phyloP scores from a whole-genome alignment of 2,113 vertebrate species.

The Axis porcinus region DNA sequence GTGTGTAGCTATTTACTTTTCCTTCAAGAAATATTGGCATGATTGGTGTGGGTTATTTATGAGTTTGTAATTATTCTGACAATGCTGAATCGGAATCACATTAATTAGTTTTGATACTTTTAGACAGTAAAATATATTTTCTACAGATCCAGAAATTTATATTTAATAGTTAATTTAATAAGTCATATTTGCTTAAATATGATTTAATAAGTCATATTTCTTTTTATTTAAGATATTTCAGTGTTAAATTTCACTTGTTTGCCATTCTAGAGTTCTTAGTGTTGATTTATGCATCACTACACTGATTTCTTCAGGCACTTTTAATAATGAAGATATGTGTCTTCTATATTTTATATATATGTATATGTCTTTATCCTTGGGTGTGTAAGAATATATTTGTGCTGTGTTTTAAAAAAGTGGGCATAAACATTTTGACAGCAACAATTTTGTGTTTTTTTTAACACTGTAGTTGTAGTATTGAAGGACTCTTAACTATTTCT shows the following conservation, averaged over 20 bases:
- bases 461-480: not conserved
- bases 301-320: not conserved
- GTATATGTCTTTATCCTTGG: not conserved
- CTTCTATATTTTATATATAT: not conserved
- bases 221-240: not conserved
- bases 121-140: not conserved
- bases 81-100: not conserved
- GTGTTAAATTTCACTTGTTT: not conserved
- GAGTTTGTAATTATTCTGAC: not conserved
- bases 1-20: not conserved
- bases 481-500: not conserved
- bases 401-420: not conserved
- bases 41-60: not conserved
- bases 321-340: not conserved
- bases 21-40: slow-evolving; percentile 17
- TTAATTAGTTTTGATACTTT: not conserved
- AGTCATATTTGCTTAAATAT: not conserved
- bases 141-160: not conserved
- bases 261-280: not conserved
- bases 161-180: not conserved
- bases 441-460: not conserved
- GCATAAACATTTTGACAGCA: not conserved
- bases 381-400: not conserved
- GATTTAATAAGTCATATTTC: not conserved
- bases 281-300: not conserved